A percentile compares a stretch with the other conserved stretches of the same genome.
phyloP scores from a whole-genome alignment of 1,140 invertebrate genomes.

The Drosophila micromelanica region DNA sequence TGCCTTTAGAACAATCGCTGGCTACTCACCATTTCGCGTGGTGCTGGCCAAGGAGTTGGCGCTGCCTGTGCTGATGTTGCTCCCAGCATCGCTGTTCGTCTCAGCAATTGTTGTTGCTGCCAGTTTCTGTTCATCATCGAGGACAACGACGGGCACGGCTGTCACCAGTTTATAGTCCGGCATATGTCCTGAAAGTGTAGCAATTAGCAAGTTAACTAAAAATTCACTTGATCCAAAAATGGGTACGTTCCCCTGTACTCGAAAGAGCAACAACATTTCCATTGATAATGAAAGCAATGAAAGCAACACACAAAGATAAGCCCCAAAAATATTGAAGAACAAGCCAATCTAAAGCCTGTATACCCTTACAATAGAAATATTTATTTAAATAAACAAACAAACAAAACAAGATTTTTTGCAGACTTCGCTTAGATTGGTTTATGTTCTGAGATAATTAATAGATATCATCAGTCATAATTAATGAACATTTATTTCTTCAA shows the following conservation, averaged over 20 bases:
- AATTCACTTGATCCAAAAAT: not conserved
- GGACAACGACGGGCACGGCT: slow-evolving; percentile 86
- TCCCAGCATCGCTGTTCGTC: slow-evolving; percentile 33
- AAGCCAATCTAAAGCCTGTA: not conserved
- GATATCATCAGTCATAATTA: no score
- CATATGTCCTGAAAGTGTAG: slow-evolving; percentile 55
- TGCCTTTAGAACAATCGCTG: no score
- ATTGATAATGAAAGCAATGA: slow-evolving; percentile 7
- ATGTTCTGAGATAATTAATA: no score
- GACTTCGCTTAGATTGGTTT: no score
- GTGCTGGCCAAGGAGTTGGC: slow-evolving; percentile 57
- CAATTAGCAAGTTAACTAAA: not conserved
- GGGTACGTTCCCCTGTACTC: slow-evolving; percentile 7
- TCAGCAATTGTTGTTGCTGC: slow-evolving; percentile 16
- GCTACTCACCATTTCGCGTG: slow-evolving; percentile 80
- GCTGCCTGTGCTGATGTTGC: slow-evolving; percentile 39
- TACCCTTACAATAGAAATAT: not conserved
- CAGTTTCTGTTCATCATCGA: slow-evolving; percentile 85
- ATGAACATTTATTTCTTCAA: no score
- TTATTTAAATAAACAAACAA: no score
- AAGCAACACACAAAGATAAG: slow-evolving; percentile 12
- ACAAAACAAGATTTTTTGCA: no score
- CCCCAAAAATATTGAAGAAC: not conserved
- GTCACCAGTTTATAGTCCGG: slow-evolving; percentile 86
- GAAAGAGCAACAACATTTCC: slow-evolving; percentile 8